Percentiles rank a stretch among this genome's conserved stretches.
Evolutionary conservation across 2,113 vertebrate species (phyloP).

Genomic region (Gorsachius goisagi): DNA sequence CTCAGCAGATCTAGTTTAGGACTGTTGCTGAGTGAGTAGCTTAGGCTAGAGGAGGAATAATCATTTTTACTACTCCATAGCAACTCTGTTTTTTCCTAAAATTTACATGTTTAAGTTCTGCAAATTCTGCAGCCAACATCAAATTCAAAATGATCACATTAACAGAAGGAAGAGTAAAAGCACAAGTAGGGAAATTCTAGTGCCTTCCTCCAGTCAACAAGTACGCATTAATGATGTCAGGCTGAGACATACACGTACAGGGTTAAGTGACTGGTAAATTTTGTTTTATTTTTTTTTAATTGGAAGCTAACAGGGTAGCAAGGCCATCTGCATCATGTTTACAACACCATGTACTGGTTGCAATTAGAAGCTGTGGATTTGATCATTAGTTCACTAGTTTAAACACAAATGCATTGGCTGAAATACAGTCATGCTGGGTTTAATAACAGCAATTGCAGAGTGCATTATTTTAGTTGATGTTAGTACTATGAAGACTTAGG

Average conservation of each 20-base stretch:
- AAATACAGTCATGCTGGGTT: not conserved
- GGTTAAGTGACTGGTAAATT: not conserved
- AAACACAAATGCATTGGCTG: slow-evolving; percentile 1
- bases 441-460: not conserved
- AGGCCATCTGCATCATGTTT: slow-evolving; percentile 49
- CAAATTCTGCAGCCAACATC: not conserved
- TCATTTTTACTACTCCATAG: slow-evolving; percentile 13
- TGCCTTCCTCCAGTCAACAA: not conserved
- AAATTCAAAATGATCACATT: not conserved
- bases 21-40: slow-evolving; percentile 46
- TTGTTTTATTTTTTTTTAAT: not conserved
- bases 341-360: not conserved
- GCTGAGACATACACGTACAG: not conserved
- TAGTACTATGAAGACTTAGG: not conserved
- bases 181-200: not conserved
- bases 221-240: not conserved
- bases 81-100: slow-evolving; percentile 21
- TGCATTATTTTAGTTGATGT: not conserved
- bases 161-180: not conserved
- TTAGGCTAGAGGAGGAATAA: not conserved
- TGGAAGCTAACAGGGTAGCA: not conserved
- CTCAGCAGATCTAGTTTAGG: not conserved
- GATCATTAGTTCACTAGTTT: slow-evolving; percentile 16
- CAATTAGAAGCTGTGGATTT: slow-evolving; percentile 41
- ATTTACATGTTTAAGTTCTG: not conserved